phyloP scores from a whole-genome alignment of 2,888 invertebrate genomes.

The Pyrrhosoma nymphula region DNA sequence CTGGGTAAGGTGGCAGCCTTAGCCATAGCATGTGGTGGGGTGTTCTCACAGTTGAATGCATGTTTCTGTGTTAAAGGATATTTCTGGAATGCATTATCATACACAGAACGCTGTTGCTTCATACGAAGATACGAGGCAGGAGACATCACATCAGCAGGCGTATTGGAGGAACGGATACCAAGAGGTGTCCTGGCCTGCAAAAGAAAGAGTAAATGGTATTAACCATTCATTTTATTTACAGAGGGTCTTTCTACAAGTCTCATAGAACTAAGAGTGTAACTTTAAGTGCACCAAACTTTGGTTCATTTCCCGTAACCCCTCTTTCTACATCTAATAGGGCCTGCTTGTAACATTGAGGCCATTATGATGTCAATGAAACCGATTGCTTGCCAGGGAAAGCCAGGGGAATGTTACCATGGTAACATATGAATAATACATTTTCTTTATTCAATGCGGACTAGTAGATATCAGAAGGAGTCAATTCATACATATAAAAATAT shows the following conservation, averaged over 20 bases:
- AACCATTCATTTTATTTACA: too few relatives aligned
- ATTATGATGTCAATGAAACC: too few relatives aligned
- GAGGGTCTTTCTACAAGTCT: not conserved
- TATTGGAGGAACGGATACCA: slow-evolving; percentile 13
- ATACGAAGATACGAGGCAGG: not conserved
- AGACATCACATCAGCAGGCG: not conserved
- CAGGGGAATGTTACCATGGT: too few relatives aligned
- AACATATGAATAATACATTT: too few relatives aligned
- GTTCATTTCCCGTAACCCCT: not conserved
- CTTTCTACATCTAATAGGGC: too few relatives aligned
- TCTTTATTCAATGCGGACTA: too few relatives aligned
- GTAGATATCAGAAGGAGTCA: too few relatives aligned
- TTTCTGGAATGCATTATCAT: slow-evolving; percentile 4
- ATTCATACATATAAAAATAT: too few relatives aligned
- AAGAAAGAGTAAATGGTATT: not conserved
- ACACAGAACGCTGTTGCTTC: slow-evolving; percentile 38
- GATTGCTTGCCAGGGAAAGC: too few relatives aligned
- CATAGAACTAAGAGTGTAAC: not conserved
- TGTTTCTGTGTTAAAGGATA: not conserved
- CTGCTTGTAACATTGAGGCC: too few relatives aligned
- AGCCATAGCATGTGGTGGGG: slow-evolving; percentile 1
- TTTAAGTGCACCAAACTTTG: not conserved
- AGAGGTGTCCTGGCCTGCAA: slow-evolving; percentile 3
- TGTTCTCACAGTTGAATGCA: slow-evolving; percentile 45
- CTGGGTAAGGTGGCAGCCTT: slow-evolving; percentile 50